Evolutionary conservation across 2,113 vertebrate genomes (phyloP).

Genomic region (Scortum barcoo): DNA sequence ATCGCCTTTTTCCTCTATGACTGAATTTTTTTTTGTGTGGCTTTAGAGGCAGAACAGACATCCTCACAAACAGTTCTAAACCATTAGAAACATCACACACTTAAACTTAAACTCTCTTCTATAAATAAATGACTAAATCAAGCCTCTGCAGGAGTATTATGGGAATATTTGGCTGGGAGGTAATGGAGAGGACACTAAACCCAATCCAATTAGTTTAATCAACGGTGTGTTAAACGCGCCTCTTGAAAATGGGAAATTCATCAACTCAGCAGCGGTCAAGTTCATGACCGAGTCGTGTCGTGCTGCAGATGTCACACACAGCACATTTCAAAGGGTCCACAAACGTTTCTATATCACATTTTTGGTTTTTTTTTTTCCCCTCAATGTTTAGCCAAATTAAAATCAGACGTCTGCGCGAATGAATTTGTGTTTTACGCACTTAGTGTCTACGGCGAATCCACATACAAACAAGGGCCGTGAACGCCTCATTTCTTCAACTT

Average conservation of each 20-base stretch:
- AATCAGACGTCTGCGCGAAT: neutral
- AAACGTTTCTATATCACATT: too few relatives aligned
- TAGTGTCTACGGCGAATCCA: neutral
- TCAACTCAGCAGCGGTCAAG: constrained; percentile 24
- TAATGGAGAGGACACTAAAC: constrained; percentile 46
- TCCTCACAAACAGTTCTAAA: too few relatives aligned
- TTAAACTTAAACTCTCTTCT: too few relatives aligned
- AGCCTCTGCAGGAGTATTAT: neutral
- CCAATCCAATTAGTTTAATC: constrained; percentile 68
- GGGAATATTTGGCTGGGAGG: constrained; percentile 2
- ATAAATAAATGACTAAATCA: too few relatives aligned
- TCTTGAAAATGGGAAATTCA: constrained; percentile 32
- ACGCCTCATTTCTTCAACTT: neutral
- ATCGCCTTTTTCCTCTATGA: neutral
- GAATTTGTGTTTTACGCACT: neutral
- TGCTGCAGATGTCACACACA: too few relatives aligned
- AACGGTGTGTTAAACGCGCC: constrained; percentile 58
- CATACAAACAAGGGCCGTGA: neutral
- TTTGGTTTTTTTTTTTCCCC: too few relatives aligned
- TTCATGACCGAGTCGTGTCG: constrained; percentile 9
- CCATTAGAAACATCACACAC: too few relatives aligned
- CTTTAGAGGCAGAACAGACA: constrained; percentile 13
- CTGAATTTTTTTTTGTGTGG: neutral
- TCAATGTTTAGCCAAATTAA: too few relatives aligned
- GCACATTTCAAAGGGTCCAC: neutral